Conservation (phyloP, 2,888 invertebrate species). For the Zootermopsis nevadensis region DNA sequence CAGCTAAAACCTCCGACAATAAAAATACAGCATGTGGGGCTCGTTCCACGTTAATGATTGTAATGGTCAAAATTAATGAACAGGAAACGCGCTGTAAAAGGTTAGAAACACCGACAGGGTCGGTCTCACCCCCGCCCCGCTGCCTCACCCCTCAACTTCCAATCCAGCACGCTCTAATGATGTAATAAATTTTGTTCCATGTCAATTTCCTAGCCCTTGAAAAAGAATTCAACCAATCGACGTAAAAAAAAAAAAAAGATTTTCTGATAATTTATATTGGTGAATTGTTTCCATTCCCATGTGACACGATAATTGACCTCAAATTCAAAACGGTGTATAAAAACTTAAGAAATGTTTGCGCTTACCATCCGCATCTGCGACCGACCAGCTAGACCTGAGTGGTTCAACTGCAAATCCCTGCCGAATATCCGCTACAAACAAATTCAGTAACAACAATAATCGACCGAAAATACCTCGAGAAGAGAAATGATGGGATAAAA, state of each 20-base stretch:
- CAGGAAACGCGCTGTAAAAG: constrained; percentile 39
- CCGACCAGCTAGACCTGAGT: no score
- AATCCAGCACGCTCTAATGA: constrained; percentile 38
- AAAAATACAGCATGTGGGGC: constrained; percentile 33
- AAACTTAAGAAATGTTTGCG: not conserved
- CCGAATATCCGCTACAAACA: no score
- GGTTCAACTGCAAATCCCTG: no score
- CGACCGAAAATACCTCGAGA: no score
- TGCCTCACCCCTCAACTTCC: not conserved
- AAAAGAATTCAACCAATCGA: constrained; percentile 34
- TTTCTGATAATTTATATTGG: constrained; percentile 36
- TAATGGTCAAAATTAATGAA: constrained; percentile 41
- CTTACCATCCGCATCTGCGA: no score
- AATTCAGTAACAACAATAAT: no score
- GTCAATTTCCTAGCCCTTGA: constrained; percentile 37
- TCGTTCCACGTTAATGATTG: constrained; percentile 30
- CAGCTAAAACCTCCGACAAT: constrained; percentile 28
- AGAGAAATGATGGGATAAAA: no score
- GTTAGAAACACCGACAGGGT: constrained; percentile 43
- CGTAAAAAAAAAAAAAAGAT: constrained; percentile 31
- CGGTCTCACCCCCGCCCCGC: constrained; percentile 16
- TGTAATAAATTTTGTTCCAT: constrained; percentile 40
- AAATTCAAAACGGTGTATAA: not conserved
- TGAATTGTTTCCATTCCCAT: constrained; percentile 16
- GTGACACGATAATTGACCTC: constrained; percentile 13